phyloP scores from a whole-genome alignment of 2,113 vertebrate genomes.

The Aphyosemion australe region DNA sequence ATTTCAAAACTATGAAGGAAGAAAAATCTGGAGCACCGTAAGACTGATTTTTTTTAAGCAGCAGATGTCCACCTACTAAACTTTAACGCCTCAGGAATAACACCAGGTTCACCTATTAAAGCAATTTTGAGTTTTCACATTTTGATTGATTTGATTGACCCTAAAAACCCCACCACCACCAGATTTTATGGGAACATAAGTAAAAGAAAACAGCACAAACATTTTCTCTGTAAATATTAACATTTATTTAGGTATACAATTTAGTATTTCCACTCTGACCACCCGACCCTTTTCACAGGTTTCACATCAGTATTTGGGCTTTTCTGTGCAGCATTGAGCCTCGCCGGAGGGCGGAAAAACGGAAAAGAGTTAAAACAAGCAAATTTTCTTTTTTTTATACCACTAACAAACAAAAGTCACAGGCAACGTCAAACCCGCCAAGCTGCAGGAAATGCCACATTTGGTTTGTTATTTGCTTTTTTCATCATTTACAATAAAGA shows the following conservation, averaged over 20 bases:
- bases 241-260: conserved; percentile 84
- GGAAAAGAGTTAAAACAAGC: conserved; percentile 62
- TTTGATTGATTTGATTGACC: too few species aligned
- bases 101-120: too few species aligned
- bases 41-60: too few species aligned
- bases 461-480: conserved; percentile 64
- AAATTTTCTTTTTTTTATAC: conserved; percentile 30
- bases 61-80: too few species aligned
- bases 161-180: too few species aligned
- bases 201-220: not conserved
- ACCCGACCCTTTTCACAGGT: conserved; percentile 76
- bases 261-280: conserved; percentile 75
- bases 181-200: not conserved
- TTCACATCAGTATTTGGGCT: conserved; percentile 77
- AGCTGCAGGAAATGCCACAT: conserved; percentile 59
- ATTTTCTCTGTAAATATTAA: conserved; percentile 76
- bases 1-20: too few species aligned
- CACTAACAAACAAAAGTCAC: conserved; percentile 24
- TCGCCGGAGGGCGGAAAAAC: conserved; percentile 65
- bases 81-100: too few species aligned
- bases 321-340: conserved; percentile 77
- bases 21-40: too few species aligned
- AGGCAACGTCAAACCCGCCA: conserved; percentile 22
- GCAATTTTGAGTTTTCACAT: too few species aligned
- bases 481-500: conserved; percentile 21